Evolutionary conservation across 1,140 invertebrate species (phyloP), one percentile per base, ranked within the genome.

Genomic region (Macrocentrus cingulum): DNA sequence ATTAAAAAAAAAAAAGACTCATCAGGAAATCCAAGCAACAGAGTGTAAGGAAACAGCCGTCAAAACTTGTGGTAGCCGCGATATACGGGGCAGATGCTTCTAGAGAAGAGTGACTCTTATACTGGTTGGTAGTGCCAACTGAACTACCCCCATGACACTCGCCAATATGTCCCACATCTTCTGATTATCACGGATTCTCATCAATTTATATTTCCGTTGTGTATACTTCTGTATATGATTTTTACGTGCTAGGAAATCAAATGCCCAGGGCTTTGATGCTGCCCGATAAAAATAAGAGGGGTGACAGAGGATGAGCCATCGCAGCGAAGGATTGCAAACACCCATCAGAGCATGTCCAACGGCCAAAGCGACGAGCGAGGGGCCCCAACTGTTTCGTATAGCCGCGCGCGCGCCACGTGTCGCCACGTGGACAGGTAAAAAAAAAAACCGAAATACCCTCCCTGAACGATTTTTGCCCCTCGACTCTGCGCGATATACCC

Each of bases 361-460:
- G 52, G 25, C 41, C 37, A 42, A 52, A 42, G 25, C 25, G 25
- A 29, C 41, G 50, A n/a, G 34, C 29, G 39, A 51, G 44, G 44
- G 46, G 34, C n/a, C 50, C 53, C 53, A 59, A 62, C 52, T 52
- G 51, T 59, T 51, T 50, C 52, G 56, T 59, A 41, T n/a, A n/a
- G n/a, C n/a, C n/a, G n/a, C n/a, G n/a, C n/a, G 46, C 39, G 23
- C 34, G 59, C 48, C 61, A 63, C 61, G 61, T 48, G 61, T 56
- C 57, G 61, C 53, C 61, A 63, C 61, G 61, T 63, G 61, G 45
- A 56, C 61, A 63, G 61, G 61, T 63, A 63, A 56, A n/a, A n/a
- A n/a, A n/a, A n/a, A n/a, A 63, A 59, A 56, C 20, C n/a, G 45
- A 48, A 25, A 15, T 51, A 9, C 51, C 42, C 51, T 45, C 32